Evolutionary conservation across 2,113 vertebrate species (phyloP).

Genomic region (Eira barbara): DNA sequence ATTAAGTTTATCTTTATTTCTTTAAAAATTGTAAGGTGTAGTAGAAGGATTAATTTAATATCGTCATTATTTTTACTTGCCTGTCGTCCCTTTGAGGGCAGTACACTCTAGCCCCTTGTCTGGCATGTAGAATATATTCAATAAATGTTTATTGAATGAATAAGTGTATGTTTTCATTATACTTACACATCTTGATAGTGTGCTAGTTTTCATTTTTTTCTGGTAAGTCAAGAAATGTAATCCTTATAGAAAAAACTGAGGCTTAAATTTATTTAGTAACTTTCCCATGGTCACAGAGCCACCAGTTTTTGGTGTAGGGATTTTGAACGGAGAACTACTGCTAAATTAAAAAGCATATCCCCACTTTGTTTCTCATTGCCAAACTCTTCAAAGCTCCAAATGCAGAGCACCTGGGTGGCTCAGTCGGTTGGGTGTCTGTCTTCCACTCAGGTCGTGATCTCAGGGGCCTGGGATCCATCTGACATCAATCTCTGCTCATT

Average conservation of each 20-base stretch:
- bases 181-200: conserved; percentile 13
- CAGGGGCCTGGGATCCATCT: not conserved
- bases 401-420: not conserved
- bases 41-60: conserved; percentile 30
- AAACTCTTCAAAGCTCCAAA: not conserved
- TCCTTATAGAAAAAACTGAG: not conserved
- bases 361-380: not conserved
- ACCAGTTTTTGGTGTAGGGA: not conserved
- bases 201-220: conserved; percentile 10
- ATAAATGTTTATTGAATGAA: conserved; percentile 64
- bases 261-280: not conserved
- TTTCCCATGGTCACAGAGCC: not conserved
- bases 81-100: not conserved
- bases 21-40: conserved; percentile 46
- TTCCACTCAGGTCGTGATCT: not conserved
- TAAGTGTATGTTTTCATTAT: conserved; percentile 53
- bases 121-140: conserved; percentile 67
- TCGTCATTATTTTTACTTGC: not conserved
- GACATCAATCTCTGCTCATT: not conserved
- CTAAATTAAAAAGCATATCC: not conserved
- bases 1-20: conserved; percentile 22
- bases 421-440: not conserved
- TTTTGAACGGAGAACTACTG: not conserved
- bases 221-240: not conserved
- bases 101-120: not conserved